Base-by-base conservation (phyloP, 2,797 vertebrate genomes). In the Gadopsis bispinosus region DNA sequence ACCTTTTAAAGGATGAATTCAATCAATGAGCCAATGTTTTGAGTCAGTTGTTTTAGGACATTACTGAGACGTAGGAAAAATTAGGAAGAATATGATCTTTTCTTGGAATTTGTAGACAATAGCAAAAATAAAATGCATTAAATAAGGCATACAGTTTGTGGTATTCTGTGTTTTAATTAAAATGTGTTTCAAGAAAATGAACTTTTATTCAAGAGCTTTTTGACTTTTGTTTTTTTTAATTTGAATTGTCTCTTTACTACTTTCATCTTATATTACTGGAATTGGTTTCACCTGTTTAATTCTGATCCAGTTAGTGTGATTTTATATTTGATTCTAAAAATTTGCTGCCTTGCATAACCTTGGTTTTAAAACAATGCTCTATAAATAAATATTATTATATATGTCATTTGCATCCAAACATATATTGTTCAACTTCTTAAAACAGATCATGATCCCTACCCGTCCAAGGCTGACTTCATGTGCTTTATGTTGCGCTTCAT, bases 401-500 rank as follows among this genome's bases (percentile, higher is more conserved):
- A 31, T 4, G 5, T 48, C 9, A 62, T 59, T 69, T 70, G 50
- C 9, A 41, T 35, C 12, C 51, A 29, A 55, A 41, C 9, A 12
- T 66, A 14, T 71, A 7, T 20, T 51, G 70, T 16, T 63, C 3
- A 47, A 72, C 56, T 39, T 17, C 20, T 56, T 77, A 16, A 84
- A 69, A 67, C n/a, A 4, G 17, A 29, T 64, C 20, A 31, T 7
- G 19, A 53, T 69, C 10, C 68, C 10, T 95, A 99, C 98, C 97
- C 96, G 95, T 67, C 96, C 94, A 79, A 95, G 95, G 91, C 80
- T 94, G 84, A 92, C 95, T 87, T 98, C 97, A 0, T 95, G 96
- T 53, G 96, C 94, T 92, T 96, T 97, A 68, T 94, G 91, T 51
- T 96, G 94, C 63, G 94, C 92, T n/a, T 98, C 97, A 3, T 99